Evolutionary conservation across 2,888 invertebrate genomes (phyloP).

Genomic region (Cerastoderma edule): DNA sequence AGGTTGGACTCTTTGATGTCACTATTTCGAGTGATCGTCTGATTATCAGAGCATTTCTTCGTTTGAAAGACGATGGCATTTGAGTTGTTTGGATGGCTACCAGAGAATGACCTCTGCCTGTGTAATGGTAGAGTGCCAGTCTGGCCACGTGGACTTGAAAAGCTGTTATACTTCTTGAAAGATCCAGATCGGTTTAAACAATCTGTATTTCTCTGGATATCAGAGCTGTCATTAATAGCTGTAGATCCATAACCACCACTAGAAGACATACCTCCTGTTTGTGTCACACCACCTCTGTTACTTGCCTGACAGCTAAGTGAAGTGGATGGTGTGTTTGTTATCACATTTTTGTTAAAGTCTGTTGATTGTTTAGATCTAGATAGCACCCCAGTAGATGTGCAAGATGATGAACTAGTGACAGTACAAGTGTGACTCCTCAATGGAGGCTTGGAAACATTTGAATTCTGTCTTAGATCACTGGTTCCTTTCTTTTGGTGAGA

Average conservation of each 20-base stretch:
- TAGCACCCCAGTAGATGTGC: background rate
- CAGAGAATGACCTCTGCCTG: slow-evolving; percentile 49
- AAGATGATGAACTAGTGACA: background rate
- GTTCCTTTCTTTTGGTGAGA: background rate
- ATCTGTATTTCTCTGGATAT: too few relatives aligned
- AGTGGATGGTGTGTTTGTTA: background rate
- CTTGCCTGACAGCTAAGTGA: too few relatives aligned
- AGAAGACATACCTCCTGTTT: too few relatives aligned
- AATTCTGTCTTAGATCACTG: background rate
- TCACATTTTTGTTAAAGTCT: slow-evolving; percentile 1
- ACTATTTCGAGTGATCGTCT: too few relatives aligned
- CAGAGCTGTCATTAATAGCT: too few relatives aligned
- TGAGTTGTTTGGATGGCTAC: background rate
- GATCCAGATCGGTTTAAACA: slow-evolving; percentile 29
- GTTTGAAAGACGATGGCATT: too few relatives aligned
- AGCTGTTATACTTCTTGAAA: slow-evolving; percentile 61
- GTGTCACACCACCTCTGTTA: too few relatives aligned
- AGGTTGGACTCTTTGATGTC: too few relatives aligned
- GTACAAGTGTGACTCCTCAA: background rate
- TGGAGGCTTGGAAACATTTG: slow-evolving; percentile 1
- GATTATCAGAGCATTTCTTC: too few relatives aligned
- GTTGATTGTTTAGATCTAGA: slow-evolving; percentile 13
- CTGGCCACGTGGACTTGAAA: slow-evolving; percentile 33
- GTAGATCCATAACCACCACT: too few relatives aligned
- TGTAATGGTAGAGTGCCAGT: background rate